These are phyloP conservation scores for Malacoctenus gilli DNA, from an alignment of 2,797 vertebrate genomes.

Conservation along the genomic window DNA sequence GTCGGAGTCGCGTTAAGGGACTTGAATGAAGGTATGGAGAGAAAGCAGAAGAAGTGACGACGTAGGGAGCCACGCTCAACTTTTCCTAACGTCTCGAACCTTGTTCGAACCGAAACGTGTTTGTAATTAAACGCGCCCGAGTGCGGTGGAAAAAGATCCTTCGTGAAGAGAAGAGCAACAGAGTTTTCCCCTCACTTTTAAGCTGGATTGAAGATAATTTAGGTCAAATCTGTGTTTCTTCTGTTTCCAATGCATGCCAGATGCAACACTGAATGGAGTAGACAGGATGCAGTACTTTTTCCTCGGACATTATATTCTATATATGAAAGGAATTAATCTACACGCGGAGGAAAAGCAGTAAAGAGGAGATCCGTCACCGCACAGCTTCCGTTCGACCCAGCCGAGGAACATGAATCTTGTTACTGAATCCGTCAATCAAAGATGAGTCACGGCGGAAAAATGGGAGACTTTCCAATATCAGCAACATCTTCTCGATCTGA, in stretches of 20 bases:
- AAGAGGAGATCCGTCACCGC: slow-evolving; percentile 4
- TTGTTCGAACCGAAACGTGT: too few species aligned
- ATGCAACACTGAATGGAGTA: not conserved
- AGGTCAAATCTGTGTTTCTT: not conserved
- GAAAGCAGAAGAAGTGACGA: too few species aligned
- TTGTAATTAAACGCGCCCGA: too few species aligned
- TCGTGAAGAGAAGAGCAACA: too few species aligned
- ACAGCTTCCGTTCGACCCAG: slow-evolving; percentile 36
- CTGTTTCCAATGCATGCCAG: not conserved
- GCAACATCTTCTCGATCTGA: slow-evolving; percentile 2
- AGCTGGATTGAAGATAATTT: not conserved
- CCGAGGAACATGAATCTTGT: slow-evolving; percentile 38
- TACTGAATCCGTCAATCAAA: slow-evolving; percentile 46
- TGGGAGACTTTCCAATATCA: slow-evolving; percentile 8
- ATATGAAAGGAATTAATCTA: slow-evolving; percentile 1
- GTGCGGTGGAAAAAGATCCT: too few species aligned
- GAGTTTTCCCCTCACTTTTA: too few species aligned
- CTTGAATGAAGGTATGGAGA: slow-evolving; percentile 49
- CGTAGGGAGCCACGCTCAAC: too few species aligned
- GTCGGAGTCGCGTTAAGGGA: slow-evolving; percentile 14
- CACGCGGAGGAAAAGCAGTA: slow-evolving; percentile 25
- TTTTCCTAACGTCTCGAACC: too few species aligned
- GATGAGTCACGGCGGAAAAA: slow-evolving; percentile 31
- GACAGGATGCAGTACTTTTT: not conserved
- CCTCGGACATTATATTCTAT: not conserved